Evolutionary conservation across 2,888 invertebrate species (phyloP).

Genomic region (Microctonus brassicae): DNA sequence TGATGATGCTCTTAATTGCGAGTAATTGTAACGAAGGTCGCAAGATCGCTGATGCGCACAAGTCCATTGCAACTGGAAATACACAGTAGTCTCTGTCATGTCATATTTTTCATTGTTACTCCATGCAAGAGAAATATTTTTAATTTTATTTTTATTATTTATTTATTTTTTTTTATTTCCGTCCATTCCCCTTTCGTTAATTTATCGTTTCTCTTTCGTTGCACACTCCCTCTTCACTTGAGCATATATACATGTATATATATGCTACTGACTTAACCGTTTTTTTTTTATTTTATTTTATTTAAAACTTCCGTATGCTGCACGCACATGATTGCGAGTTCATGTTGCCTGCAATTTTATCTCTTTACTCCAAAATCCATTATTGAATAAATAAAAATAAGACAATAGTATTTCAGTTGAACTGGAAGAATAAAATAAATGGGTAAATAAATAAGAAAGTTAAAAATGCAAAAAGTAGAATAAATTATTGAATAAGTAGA

Average conservation of each 20-base stretch:
- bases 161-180: slow-evolving; percentile 2
- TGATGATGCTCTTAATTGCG: slow-evolving; percentile 62
- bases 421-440: background rate
- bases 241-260: no score
- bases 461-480: background rate
- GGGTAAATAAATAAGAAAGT: no score
- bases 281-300: slow-evolving; percentile 5
- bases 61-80: slow-evolving; percentile 29
- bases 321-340: slow-evolving; percentile 37
- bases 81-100: slow-evolving; percentile 16
- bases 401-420: no score
- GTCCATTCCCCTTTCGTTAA: background rate
- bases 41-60: slow-evolving; percentile 55
- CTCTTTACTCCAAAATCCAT: background rate
- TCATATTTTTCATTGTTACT: slow-evolving; percentile 27
- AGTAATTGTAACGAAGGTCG: slow-evolving; percentile 67
- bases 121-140: slow-evolving; percentile 24
- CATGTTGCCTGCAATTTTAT: background rate
- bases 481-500: slow-evolving; percentile 27
- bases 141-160: background rate
- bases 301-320: slow-evolving; percentile 30
- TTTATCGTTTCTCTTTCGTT: background rate
- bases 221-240: background rate
- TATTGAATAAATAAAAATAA: background rate
- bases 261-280: background rate